Conservation (phyloP, 2,797 vertebrate species). For the Gallirallus australis region DNA sequence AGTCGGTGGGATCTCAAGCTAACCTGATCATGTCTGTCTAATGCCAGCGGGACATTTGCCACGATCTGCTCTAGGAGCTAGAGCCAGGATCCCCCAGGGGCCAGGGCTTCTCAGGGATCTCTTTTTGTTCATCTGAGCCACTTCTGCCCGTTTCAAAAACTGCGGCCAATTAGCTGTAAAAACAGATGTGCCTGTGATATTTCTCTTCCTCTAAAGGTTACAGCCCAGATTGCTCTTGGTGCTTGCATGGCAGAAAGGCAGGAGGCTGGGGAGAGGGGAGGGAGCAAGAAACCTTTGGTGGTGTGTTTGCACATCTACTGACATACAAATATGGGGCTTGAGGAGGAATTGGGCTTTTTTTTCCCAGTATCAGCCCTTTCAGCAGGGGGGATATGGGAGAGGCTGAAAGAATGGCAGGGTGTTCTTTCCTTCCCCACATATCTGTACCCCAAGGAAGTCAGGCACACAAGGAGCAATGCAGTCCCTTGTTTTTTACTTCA, state of each 20-base stretch:
- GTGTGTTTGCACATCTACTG: background rate
- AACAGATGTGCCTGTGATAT: slow-evolving; percentile 10
- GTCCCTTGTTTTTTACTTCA: background rate
- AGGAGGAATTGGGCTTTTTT: background rate
- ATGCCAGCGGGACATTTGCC: fast-evolving
- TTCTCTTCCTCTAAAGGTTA: slow-evolving; percentile 37
- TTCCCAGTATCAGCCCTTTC: background rate
- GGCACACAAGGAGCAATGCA: background rate
- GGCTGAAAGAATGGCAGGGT: background rate
- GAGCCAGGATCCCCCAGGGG: background rate
- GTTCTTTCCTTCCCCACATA: background rate
- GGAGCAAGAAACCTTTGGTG: background rate
- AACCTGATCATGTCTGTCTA: fast-evolving
- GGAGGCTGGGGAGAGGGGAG: background rate
- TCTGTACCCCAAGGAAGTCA: background rate
- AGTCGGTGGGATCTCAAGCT: background rate
- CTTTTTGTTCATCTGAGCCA: slow-evolving; percentile 10
- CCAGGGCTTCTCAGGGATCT: background rate
- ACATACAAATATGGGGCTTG: background rate
- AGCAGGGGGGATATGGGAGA: background rate
- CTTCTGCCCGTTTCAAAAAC: slow-evolving; percentile 51
- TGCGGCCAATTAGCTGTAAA: background rate
- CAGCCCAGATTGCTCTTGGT: background rate
- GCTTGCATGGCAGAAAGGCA: slow-evolving; percentile 32
- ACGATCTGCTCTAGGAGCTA: background rate